Evolutionary conservation across 2,113 vertebrate genomes (phyloP).

Genomic region (Egretta garzetta): DNA sequence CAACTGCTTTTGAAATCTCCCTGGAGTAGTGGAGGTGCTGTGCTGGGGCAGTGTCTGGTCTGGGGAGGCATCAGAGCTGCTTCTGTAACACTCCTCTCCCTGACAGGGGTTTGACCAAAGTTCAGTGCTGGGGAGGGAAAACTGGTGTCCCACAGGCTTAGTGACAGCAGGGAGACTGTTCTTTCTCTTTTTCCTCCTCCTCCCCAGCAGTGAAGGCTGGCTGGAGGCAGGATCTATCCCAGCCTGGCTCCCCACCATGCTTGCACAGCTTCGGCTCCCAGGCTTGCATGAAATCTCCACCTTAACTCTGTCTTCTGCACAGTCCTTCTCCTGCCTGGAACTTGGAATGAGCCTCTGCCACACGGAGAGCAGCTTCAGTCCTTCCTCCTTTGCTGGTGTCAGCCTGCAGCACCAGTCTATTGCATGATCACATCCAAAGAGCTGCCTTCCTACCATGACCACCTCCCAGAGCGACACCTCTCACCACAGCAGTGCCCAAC

Average conservation of each 20-base stretch:
- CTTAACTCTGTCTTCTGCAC: neutral
- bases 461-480: neutral
- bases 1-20: conserved; percentile 1
- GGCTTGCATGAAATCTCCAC: neutral
- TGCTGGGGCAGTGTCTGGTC: neutral
- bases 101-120: neutral
- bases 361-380: neutral
- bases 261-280: neutral
- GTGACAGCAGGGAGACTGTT: neutral
- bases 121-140: neutral
- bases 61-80: neutral
- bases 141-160: neutral
- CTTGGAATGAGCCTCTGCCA: neutral
- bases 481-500: neutral
- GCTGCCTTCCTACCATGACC: neutral
- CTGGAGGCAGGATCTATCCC: neutral
- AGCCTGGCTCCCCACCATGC: neutral
- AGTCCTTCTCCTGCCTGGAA: neutral
- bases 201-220: neutral
- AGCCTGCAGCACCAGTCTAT: neutral
- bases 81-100: neutral
- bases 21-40: fast-evolving
- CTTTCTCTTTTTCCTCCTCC: neutral
- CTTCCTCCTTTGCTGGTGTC: neutral
- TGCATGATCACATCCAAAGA: neutral